Conservation (phyloP, 2,888 invertebrate genomes). For the Drosophila greeni region DNA sequence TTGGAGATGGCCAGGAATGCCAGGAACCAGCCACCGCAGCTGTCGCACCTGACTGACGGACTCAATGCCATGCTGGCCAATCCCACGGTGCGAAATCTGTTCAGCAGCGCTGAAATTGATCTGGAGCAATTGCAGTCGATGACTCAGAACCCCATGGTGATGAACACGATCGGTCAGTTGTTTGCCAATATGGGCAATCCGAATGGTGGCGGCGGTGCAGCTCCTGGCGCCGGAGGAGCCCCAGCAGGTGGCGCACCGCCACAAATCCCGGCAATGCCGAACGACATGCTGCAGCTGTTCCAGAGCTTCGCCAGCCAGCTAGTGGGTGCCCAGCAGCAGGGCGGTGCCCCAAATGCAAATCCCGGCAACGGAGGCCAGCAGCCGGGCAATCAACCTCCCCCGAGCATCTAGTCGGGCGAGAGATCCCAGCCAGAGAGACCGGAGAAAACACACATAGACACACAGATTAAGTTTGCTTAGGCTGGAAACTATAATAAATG, state of each 20-base stretch:
- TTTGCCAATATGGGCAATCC: slow-evolving; percentile 58
- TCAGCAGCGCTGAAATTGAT: slow-evolving; percentile 73
- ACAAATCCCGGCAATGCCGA: slow-evolving; percentile 55
- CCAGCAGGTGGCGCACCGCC: slow-evolving; percentile 37
- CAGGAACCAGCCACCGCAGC: slow-evolving; percentile 56
- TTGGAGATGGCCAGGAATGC: slow-evolving; percentile 86
- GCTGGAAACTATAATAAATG: slow-evolving; percentile 38
- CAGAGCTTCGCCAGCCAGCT: slow-evolving; percentile 73
- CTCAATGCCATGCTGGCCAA: slow-evolving; percentile 73
- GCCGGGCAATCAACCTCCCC: slow-evolving; percentile 68
- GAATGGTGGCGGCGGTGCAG: slow-evolving; percentile 22
- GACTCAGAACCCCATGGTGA: slow-evolving; percentile 73
- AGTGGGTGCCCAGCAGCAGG: slow-evolving; percentile 49
- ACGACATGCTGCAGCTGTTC: slow-evolving; percentile 73
- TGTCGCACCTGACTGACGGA: slow-evolving; percentile 70
- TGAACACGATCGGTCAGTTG: slow-evolving; percentile 68
- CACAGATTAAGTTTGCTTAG: slow-evolving; percentile 31
- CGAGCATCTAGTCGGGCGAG: slow-evolving; percentile 45
- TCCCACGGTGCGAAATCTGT: slow-evolving; percentile 73
- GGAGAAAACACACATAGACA: slow-evolving; percentile 8
- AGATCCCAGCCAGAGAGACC: slow-evolving; percentile 15
- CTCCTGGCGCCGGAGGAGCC: slow-evolving; percentile 34
- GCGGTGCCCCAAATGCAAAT: slow-evolving; percentile 34
- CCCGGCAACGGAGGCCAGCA: slow-evolving; percentile 55
- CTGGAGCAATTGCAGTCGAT: slow-evolving; percentile 69